Evolutionary conservation across 1,140 invertebrate genomes (phyloP).

Genomic region (Dermatophagoides farinae): DNA sequence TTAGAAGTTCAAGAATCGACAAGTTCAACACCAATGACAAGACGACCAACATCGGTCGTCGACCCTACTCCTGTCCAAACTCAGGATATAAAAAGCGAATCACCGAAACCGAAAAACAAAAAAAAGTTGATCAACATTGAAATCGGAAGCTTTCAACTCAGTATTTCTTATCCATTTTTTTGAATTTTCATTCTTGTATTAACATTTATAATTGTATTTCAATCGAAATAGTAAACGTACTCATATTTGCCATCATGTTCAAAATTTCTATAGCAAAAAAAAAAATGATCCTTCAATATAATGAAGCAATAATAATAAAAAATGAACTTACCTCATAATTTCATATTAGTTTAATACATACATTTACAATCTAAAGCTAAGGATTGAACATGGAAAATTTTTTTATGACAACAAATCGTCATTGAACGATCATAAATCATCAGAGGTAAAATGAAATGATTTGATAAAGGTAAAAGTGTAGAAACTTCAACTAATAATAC

Average conservation of each 20-base stretch:
- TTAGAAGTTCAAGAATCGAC: background rate
- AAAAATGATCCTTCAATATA: background rate
- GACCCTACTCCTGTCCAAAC: background rate
- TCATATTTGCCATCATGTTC: background rate
- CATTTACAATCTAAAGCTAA: too few relatives aligned
- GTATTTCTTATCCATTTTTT: slow-evolving; percentile 2
- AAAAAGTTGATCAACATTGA: slow-evolving; percentile 4
- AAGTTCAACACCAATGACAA: background rate
- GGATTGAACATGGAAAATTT: too few relatives aligned
- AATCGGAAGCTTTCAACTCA: slow-evolving; percentile 2
- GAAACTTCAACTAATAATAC: too few relatives aligned
- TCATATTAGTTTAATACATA: too few relatives aligned
- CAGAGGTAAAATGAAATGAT: too few relatives aligned
- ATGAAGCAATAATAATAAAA: background rate
- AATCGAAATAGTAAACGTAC: background rate
- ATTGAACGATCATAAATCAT: too few relatives aligned
- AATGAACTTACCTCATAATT: too few relatives aligned
- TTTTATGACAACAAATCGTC: too few relatives aligned
- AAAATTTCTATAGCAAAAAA: background rate
- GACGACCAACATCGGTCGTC: background rate
- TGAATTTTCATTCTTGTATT: background rate
- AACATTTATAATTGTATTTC: background rate
- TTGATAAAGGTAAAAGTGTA: too few relatives aligned
- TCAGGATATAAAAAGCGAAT: background rate
- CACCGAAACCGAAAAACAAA: background rate